A percentile compares a stretch with the other conserved stretches of the same genome.
Evolutionary conservation across 1,140 invertebrate genomes (phyloP).

Genomic region (Heterodera carotae): DNA sequence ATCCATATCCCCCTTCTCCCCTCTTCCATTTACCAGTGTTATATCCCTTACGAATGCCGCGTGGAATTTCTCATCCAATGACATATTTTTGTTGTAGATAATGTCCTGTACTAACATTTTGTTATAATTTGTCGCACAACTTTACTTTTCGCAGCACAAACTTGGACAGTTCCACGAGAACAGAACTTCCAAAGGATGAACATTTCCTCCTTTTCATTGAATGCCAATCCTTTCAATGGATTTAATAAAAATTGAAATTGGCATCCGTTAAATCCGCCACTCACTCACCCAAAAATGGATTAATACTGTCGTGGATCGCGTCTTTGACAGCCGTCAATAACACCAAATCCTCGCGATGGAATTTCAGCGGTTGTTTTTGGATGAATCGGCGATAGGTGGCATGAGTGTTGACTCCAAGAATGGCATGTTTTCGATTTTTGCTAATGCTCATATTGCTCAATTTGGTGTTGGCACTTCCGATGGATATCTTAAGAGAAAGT

Average conservation of each 20-base stretch:
- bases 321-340: constrained; percentile 59
- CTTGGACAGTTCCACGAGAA: constrained; percentile 61
- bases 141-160: constrained; percentile 17
- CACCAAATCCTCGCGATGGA: constrained; percentile 54
- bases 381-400: constrained; percentile 58
- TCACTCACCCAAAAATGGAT: constrained; percentile 52
- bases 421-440: constrained; percentile 57
- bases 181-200: constrained; percentile 64
- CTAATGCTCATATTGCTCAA: constrained; percentile 57
- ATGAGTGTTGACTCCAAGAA: constrained; percentile 63
- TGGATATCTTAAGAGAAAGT: constrained; percentile 52
- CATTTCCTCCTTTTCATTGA: constrained; percentile 65
- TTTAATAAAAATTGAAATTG: too few species aligned
- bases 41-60: constrained; percentile 64
- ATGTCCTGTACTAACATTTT: constrained; percentile 49
- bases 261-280: not conserved
- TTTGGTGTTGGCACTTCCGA: constrained; percentile 61
- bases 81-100: constrained; percentile 63
- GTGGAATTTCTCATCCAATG: constrained; percentile 62
- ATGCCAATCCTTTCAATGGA: constrained; percentile 50
- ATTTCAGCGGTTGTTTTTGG: constrained; percentile 59
- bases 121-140: too few species aligned
- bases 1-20: not conserved
- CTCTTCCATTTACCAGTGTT: constrained; percentile 48
- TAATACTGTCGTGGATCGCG: constrained; percentile 62